phyloP scores from a whole-genome alignment of 2,888 invertebrate species.

The Achlya flavicornis region DNA sequence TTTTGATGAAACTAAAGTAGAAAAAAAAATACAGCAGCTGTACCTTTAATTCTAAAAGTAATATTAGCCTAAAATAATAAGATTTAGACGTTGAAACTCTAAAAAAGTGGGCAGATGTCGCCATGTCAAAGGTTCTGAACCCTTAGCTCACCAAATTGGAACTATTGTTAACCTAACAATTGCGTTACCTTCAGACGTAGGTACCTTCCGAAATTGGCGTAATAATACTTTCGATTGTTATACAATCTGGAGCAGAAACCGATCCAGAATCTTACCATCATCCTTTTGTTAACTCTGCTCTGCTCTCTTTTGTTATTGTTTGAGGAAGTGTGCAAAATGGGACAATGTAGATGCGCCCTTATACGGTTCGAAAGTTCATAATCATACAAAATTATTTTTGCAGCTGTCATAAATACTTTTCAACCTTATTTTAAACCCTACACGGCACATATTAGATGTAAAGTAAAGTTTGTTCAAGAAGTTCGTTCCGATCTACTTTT shows the following conservation, averaged over 20 bases:
- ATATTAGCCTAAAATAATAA: constrained; percentile 29
- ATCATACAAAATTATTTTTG: constrained; percentile 17
- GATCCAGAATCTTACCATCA: constrained; percentile 37
- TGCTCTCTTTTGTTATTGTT: constrained; percentile 48
- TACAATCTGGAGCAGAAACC: constrained; percentile 69
- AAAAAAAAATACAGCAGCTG: not conserved
- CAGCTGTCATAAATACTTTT: constrained; percentile 15
- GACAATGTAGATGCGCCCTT: constrained; percentile 53
- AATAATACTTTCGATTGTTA: constrained; percentile 71
- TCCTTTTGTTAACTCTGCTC: constrained; percentile 52
- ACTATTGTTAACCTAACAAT: constrained; percentile 68
- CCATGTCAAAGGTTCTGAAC: constrained; percentile 48
- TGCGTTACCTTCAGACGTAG: constrained; percentile 37
- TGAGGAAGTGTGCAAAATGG: constrained; percentile 75
- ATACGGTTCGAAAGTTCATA: constrained; percentile 41
- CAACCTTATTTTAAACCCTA: constrained; percentile 17
- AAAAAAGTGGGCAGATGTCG: constrained; percentile 56
- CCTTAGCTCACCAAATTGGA: constrained; percentile 54
- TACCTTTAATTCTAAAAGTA: not conserved
- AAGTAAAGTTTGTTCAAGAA: constrained; percentile 36
- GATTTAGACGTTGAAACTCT: constrained; percentile 16
- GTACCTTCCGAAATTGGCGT: constrained; percentile 56
- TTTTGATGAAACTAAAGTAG: too few relatives aligned
- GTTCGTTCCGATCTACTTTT: constrained; percentile 71
- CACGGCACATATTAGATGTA: constrained; percentile 26